These are phyloP conservation scores for Lophius piscatorius DNA, from an alignment of 2,113 vertebrate species.

Conservation along the genomic window DNA sequence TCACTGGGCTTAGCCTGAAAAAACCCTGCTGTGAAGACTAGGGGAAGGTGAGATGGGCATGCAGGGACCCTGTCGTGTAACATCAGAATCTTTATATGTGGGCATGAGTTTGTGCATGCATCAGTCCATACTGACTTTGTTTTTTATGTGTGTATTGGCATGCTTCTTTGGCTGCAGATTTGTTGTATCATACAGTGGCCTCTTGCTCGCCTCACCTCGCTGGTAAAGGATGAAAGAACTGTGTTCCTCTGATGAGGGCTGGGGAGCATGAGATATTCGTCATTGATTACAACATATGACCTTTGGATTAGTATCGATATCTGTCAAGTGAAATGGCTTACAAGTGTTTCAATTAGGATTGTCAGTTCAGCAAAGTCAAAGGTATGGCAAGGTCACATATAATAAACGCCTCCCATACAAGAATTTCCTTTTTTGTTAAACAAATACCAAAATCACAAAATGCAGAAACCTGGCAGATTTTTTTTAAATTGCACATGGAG, in stretches of 20 bases:
- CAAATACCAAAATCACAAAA: too few relatives aligned
- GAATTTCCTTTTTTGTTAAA: too few relatives aligned
- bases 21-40: conserved; percentile 28
- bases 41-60: conserved; percentile 5
- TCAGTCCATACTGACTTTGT: neutral
- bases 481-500: too few relatives aligned
- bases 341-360: conserved; percentile 19
- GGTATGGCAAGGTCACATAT: conserved; percentile 11
- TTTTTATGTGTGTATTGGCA: neutral
- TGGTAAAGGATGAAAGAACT: conserved; percentile 49
- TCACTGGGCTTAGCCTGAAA: conserved; percentile 56
- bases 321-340: neutral
- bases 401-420: too few relatives aligned
- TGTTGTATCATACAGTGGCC: conserved; percentile 32
- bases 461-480: too few relatives aligned
- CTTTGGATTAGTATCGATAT: conserved; percentile 43
- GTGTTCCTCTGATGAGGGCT: conserved; percentile 33
- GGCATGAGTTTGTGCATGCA: neutral
- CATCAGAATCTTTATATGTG: neutral
- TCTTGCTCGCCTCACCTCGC: conserved; percentile 11
- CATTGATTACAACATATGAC: conserved; percentile 13
- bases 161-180: neutral
- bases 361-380: conserved; percentile 18
- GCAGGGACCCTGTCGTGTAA: neutral
- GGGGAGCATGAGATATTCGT: conserved; percentile 6